Evolutionary conservation across 1,140 invertebrate species (phyloP).

Genomic region (Sarcophaga bullata): DNA sequence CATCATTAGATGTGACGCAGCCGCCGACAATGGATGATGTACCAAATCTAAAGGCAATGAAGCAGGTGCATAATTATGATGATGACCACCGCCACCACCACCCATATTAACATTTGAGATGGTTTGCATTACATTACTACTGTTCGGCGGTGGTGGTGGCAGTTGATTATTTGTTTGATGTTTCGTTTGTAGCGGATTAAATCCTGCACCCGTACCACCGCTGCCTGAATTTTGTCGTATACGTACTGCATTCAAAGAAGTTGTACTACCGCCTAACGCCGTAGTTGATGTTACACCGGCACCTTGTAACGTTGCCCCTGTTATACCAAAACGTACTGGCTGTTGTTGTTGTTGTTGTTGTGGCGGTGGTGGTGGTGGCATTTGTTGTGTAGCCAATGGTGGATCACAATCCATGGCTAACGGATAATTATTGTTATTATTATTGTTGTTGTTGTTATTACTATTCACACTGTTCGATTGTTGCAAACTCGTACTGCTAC

Average conservation of each 20-base stretch:
- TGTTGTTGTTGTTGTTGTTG: slow-evolving; percentile 38
- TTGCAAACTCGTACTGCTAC: slow-evolving; percentile 27
- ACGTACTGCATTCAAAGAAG: background rate
- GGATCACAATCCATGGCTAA: slow-evolving; percentile 65
- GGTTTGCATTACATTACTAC: background rate
- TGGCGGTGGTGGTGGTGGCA: slow-evolving; percentile 38
- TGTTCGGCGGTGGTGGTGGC: slow-evolving; percentile 32
- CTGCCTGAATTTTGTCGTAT: slow-evolving; percentile 28
- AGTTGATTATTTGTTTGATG: background rate
- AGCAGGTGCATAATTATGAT: slow-evolving; percentile 51
- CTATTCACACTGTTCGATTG: slow-evolving; percentile 6
- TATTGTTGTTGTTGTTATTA: background rate
- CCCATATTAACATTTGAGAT: background rate
- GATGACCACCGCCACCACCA: slow-evolving; percentile 15
- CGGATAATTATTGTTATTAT: slow-evolving; percentile 50
- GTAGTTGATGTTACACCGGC: slow-evolving; percentile 23
- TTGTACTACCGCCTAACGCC: background rate
- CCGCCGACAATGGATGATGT: slow-evolving; percentile 52
- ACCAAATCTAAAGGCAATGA: slow-evolving; percentile 51
- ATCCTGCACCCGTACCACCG: background rate
- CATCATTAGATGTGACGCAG: slow-evolving; percentile 63
- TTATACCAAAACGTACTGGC: background rate
- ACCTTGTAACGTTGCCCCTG: background rate
- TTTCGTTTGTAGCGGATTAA: slow-evolving; percentile 3
- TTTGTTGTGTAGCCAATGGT: slow-evolving; percentile 44